Base-by-base conservation (phyloP, 2,888 invertebrate species). In the Seira sanloemensis region DNA sequence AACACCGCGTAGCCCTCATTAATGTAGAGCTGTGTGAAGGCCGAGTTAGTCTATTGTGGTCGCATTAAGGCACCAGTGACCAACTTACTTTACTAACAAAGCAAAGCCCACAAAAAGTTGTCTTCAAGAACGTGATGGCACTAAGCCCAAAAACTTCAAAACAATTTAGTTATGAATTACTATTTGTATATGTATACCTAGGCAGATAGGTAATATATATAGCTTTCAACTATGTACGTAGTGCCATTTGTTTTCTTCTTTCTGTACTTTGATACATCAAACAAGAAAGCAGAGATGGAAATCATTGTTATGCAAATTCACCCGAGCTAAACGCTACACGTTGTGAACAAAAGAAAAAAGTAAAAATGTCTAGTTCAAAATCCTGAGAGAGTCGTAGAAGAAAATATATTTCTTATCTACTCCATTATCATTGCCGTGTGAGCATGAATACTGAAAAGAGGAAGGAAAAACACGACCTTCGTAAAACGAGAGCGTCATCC, bases 251-350 rank as follows among this genome's bases (percentile, higher is more conserved):
- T 58, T 58, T n/a, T 58, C 4, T 4, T 58, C n/a, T 58, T n/a
- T n/a, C n/a, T n/a, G n/a, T n/a, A n/a, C n/a, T n/a, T 58, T n/a
- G 58, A 58, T n/a, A 58, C 9, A 24, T 62, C 21, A 21, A 24
- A 4, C 27, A 27, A 25, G 25, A 26, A 62, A 19, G 27, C 19
- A 37, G 16, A 62, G n/a, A 26, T 19, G 26, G 23, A 27, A 9
- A 67, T 50, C 26, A 79, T 79, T 79, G 73, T 79, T 74, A 79
- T 79, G 73, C 73, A 79, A 79, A 79, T 79, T 24, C n/a, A 27
- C 54, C 67, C 79, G 79, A 54, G 73, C 73, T 79, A 73, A 73
- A 68, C 79, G 73, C 46, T 67, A 67, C 79, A 67, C 79, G 58
- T 73, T 67, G 23, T 58, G 73, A 73, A 50, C 54, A 74, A 74